Evolutionary conservation across 2,888 invertebrate species (phyloP).

Genomic region (Chorisops tibialis): DNA sequence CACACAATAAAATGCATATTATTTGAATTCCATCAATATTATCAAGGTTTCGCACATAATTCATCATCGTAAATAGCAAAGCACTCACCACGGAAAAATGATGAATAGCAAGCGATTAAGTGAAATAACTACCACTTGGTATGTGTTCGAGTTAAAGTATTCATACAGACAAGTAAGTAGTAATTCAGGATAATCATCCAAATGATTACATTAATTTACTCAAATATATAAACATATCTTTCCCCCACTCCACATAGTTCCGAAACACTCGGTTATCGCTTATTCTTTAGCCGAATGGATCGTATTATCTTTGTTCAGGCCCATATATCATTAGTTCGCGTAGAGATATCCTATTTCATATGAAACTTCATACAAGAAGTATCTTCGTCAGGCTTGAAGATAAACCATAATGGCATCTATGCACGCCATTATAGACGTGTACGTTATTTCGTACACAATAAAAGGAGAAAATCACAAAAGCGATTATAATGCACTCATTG

Average conservation of each 20-base stretch:
- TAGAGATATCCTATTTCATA: neutral
- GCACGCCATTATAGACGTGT: slow-evolving; percentile 17
- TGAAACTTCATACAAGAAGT: neutral
- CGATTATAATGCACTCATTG: slow-evolving; percentile 14
- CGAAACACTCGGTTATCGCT: neutral
- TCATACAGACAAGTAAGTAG: neutral
- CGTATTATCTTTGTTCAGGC: slow-evolving; percentile 2
- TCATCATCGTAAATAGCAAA: neutral
- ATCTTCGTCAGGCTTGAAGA: neutral
- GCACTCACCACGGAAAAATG: slow-evolving; percentile 3
- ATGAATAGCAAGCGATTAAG: slow-evolving; percentile 13
- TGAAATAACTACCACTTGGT: slow-evolving; percentile 11
- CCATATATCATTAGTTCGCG: neutral
- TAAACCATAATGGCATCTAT: slow-evolving; percentile 8
- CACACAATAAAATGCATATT: no score
- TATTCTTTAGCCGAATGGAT: neutral
- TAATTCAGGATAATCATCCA: slow-evolving; percentile 4
- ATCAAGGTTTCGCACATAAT: neutral
- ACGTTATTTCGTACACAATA: neutral
- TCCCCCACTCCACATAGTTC: neutral
- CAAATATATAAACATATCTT: neutral
- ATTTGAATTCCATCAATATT: neutral
- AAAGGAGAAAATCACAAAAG: slow-evolving; percentile 2
- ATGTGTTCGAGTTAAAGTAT: neutral
- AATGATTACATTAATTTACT: slow-evolving; percentile 8